phyloP scores from a whole-genome alignment of 2,888 invertebrate species.

The Timema podura region DNA sequence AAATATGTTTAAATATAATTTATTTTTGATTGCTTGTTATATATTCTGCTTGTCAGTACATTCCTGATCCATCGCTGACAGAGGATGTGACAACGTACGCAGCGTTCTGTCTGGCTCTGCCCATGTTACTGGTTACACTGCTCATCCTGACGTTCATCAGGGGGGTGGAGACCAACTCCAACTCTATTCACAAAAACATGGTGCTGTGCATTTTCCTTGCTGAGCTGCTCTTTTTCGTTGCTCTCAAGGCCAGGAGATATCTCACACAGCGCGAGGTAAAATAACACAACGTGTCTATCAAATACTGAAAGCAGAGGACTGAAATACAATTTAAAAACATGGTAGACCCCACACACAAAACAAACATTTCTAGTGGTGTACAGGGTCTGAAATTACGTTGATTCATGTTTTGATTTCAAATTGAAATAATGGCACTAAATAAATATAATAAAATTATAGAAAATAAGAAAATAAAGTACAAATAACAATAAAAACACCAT shows the following conservation, averaged over 20 bases:
- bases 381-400: too few relatives aligned
- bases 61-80: constrained; percentile 79
- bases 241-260: constrained; percentile 76
- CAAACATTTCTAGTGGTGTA: too few relatives aligned
- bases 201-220: constrained; percentile 86
- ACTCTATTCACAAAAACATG: constrained; percentile 89
- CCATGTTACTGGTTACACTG: constrained; percentile 73
- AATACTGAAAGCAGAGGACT: too few relatives aligned
- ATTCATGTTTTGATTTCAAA: too few relatives aligned
- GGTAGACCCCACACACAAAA: too few relatives aligned
- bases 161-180: constrained; percentile 82
- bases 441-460: too few relatives aligned
- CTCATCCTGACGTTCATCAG: constrained; percentile 76
- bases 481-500: too few relatives aligned
- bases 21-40: constrained; percentile 6
- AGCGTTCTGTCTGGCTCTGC: constrained; percentile 78
- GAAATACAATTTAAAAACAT: too few relatives aligned
- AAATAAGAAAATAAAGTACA: too few relatives aligned
- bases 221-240: constrained; percentile 79
- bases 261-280: constrained; percentile 77
- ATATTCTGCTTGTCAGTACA: constrained; percentile 51
- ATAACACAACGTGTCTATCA: too few relatives aligned
- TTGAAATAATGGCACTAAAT: too few relatives aligned
- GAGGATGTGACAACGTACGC: constrained; percentile 88
- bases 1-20: neutral